These are phyloP conservation scores for Neuroterus valhalla DNA, from an alignment of 1,140 invertebrate genomes.

Conservation along the genomic window DNA sequence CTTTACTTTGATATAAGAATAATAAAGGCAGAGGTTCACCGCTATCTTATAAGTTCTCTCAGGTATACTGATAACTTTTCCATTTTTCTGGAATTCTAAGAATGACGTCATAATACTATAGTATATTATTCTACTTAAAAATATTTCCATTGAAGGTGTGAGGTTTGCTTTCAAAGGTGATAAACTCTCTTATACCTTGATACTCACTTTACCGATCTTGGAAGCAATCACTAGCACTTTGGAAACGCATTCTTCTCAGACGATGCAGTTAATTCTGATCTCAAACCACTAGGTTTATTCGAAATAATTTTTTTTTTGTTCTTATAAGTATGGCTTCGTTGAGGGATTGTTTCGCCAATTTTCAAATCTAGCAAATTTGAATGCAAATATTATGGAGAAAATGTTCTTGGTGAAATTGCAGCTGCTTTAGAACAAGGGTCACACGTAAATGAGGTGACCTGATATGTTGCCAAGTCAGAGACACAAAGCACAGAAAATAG, in stretches of 20 bases:
- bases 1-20: no score
- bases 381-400: neutral
- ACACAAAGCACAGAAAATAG: slow-evolving; percentile 18
- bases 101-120: no score
- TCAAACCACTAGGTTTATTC: no score
- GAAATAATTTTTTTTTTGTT: no score
- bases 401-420: neutral
- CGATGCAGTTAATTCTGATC: neutral
- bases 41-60: no score
- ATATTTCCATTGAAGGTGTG: slow-evolving; percentile 1
- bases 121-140: no score
- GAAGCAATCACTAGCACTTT: neutral
- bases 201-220: slow-evolving; percentile 20
- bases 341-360: neutral
- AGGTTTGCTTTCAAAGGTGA: slow-evolving; percentile 9
- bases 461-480: slow-evolving; percentile 28
- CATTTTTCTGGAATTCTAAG: no score
- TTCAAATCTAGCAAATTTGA: neutral
- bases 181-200: slow-evolving; percentile 13
- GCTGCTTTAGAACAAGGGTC: neutral
- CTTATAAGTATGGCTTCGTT: no score
- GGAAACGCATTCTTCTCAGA: slow-evolving; percentile 25
- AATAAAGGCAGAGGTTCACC: no score
- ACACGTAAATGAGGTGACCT: slow-evolving; percentile 23
- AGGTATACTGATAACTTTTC: no score